Evolutionary conservation across 1,140 invertebrate genomes (phyloP), one percentile per base, ranked within the genome.

Genomic region (Lasioglossum baleicum): DNA sequence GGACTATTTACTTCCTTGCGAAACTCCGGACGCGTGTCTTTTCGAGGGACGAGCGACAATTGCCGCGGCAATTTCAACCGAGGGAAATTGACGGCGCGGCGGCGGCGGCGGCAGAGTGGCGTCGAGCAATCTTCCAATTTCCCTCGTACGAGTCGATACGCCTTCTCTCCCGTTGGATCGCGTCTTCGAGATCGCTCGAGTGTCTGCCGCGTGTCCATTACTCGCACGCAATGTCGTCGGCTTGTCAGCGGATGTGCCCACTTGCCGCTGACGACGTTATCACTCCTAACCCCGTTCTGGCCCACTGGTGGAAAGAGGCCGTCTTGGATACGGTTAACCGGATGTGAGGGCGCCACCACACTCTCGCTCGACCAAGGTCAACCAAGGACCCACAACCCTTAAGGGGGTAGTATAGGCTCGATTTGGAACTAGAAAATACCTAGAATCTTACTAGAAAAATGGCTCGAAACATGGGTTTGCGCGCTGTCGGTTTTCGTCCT

Each of bases 101-200:
- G 71, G 56, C 44, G 15, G 26, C 11, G 11, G 51, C 17, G 71
- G 56, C 44, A n/a, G 51, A 64, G 58, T 67, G 74, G 74, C 70
- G 70, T n/a, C 80, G 58, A 64, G 66, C 75, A 82, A 84, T 84
- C 75, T 84, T 84, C 67, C 75, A 84, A 84, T 84, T 84, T 75
- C 56, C 65, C 60, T 48, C 51, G 31, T 48, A 80, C 26, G 20
- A 22, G 10, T 31, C n/a, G 44, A 44, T n/a, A 42, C 11, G 4
- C 26, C 20, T 56, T 15, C 61, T 22, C 61, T 22, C 26, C 1
- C 20, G 26, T n/a, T 26, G 10, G 22, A 42, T 26, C 35, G 22
- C 69, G 61, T 48, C 53, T 66, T 51, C 64, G 22, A 17, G 48
- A 26, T 69, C 4, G 48, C 8, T 17, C 67, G 67, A 17, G 17